Base-by-base conservation (phyloP, 2,888 invertebrate genomes). In the Calameuta filiformis region DNA sequence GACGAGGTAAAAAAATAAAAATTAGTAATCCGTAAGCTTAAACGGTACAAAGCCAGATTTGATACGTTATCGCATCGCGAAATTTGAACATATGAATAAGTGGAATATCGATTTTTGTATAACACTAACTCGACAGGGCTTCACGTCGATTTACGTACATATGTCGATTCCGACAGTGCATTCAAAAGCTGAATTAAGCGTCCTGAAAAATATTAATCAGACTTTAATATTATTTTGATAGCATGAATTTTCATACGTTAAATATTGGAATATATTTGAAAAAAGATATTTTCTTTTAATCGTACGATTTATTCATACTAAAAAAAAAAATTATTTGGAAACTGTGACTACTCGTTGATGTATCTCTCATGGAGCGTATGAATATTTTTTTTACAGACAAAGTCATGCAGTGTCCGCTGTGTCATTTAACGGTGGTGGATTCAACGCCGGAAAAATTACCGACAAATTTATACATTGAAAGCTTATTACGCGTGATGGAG, bases 391-490 rank as follows among this genome's bases (percentile, higher is more conserved):
- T 56, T 77, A 34, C 69, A 79, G 83, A 75, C 1, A 82, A 81
- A 15, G 69, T 81, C 73, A 85, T 92, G 69, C 83, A 86, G 73
- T 95, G 95, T 83, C 95, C 95, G 0, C 92, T 94, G 77, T 96
- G 95, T 87, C 92, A 93, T 68, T 89, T 93, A 4, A 92, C 92
- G 0, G 93, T 93, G 1, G 86, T 92, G 0, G 92, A 92, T 75
- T 93, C 93, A 4, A 35, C 75, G 73, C 88, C 95, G 31, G 92
- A 93, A 31, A 89, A 92, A 3, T 90, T 95, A n/a, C 95, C 95
- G n/a, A 93, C 94, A 12, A 95, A 96, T 88, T 90, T 95, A 71
- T 95, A 95, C 88, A 93, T 95, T 74, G 94, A 95, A 83, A 94
- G 94, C 0, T 90, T 95, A 69, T 91, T 95, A 1, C 90, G 92